Evolutionary conservation across 2,113 vertebrate genomes (phyloP).

Genomic region (Poicephalus gulielmi): DNA sequence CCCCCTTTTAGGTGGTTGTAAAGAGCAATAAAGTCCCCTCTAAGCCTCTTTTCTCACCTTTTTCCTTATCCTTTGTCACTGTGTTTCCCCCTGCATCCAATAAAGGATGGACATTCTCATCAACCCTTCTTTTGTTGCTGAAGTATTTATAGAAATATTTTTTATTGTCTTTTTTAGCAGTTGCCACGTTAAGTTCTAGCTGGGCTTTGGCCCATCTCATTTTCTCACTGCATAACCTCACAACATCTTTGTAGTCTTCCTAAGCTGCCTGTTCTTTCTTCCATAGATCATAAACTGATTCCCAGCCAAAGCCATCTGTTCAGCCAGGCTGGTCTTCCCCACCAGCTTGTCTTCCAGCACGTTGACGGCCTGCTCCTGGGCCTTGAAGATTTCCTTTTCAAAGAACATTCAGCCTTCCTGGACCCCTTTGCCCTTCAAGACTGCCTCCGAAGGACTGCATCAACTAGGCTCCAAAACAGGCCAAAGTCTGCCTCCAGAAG

Average conservation of each 20-base stretch:
- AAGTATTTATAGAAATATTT: not conserved
- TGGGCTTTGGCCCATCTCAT: not conserved
- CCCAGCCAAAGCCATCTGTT: not conserved
- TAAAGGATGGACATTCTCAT: not conserved
- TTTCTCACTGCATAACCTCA: not conserved
- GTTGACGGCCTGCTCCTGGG: not conserved
- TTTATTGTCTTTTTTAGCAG: not conserved
- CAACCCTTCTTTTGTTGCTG: not conserved
- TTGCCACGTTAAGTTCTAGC: not conserved
- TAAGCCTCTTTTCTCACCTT: not conserved
- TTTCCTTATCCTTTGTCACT: not conserved
- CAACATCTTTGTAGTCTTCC: not conserved
- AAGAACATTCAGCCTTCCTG: not conserved
- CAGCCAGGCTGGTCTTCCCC: not conserved
- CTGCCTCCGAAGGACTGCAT: not conserved
- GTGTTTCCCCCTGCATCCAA: not conserved
- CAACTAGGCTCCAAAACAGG: not conserved
- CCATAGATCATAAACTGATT: not conserved
- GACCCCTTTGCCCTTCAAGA: not conserved
- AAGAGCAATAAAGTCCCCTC: fast-evolving
- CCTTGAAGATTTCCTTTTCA: not conserved
- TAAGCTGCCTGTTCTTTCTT: not conserved
- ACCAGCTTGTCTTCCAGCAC: not conserved
- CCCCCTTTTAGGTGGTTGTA: fast-evolving
- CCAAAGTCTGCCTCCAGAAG: not conserved